Evolutionary conservation across 2,888 invertebrate genomes (phyloP).

Genomic region (Quadroppia sp.): DNA sequence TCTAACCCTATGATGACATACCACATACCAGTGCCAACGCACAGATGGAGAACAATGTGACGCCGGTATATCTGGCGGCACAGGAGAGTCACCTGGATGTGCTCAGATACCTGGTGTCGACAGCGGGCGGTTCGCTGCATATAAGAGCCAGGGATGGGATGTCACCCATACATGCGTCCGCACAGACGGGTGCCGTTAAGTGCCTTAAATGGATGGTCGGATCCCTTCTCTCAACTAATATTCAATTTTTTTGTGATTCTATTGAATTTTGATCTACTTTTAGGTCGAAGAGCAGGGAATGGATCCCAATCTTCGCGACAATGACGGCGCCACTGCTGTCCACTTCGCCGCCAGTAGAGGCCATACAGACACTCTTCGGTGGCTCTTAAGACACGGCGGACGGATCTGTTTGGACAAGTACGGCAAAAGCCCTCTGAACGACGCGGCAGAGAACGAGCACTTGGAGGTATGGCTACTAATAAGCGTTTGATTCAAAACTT

Average conservation of each 20-base stretch:
- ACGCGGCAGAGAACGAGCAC: slow-evolving; percentile 71
- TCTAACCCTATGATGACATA: slow-evolving; percentile 49
- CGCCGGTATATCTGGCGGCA: slow-evolving; percentile 80
- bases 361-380: slow-evolving; percentile 65
- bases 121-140: slow-evolving; percentile 75
- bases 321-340: slow-evolving; percentile 80
- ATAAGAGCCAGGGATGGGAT: slow-evolving; percentile 82
- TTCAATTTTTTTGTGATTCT: neutral
- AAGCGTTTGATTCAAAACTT: neutral
- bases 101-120: slow-evolving; percentile 74
- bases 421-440: slow-evolving; percentile 84
- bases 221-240: neutral
- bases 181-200: slow-evolving; percentile 79
- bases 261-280: slow-evolving; percentile 16
- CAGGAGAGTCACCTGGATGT: slow-evolving; percentile 84
- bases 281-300: slow-evolving; percentile 71
- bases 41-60: slow-evolving; percentile 88
- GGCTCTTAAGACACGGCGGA: slow-evolving; percentile 78
- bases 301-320: slow-evolving; percentile 77
- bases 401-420: slow-evolving; percentile 74
- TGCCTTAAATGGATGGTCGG: slow-evolving; percentile 83
- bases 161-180: slow-evolving; percentile 83
- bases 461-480: slow-evolving; percentile 34
- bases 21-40: slow-evolving; percentile 68
- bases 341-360: slow-evolving; percentile 84